Conservation (phyloP, 1,140 invertebrate genomes). For the Aphelinus atriplicis region DNA sequence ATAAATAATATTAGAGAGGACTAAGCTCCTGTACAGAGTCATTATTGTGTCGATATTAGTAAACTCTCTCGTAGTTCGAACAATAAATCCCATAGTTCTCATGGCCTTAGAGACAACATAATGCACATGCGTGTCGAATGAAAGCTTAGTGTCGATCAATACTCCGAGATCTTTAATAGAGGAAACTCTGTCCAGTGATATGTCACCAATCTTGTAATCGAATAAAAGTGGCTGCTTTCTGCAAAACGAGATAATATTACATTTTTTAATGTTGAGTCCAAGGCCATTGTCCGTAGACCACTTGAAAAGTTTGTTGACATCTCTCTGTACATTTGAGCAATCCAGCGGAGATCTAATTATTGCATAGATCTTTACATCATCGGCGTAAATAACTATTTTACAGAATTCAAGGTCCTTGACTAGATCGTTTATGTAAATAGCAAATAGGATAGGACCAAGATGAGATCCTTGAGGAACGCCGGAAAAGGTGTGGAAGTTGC, state of each 20-base stretch:
- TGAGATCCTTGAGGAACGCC: not conserved
- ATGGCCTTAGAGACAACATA: not conserved
- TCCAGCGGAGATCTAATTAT: not conserved
- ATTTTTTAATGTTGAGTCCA: not conserved
- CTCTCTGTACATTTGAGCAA: not conserved
- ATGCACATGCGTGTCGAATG: not conserved
- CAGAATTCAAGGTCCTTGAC: not conserved
- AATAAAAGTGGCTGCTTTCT: not conserved
- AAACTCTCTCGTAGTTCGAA: not conserved
- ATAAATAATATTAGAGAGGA: not conserved
- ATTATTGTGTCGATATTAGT: not conserved
- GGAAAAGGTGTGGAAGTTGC: not conserved
- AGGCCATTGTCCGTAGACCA: not conserved
- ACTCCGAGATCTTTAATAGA: not conserved
- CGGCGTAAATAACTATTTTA: not conserved
- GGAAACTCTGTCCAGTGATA: not conserved
- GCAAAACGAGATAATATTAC: not conserved
- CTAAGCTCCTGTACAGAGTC: not conserved
- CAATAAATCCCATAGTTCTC: not conserved
- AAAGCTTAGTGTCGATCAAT: not conserved
- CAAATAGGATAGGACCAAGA: not conserved
- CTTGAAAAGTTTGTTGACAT: not conserved
- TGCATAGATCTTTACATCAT: not conserved
- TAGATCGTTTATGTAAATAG: not conserved
- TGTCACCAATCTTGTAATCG: not conserved